These are phyloP conservation scores for Latrodectus hesperus DNA, from an alignment of 2,888 invertebrate genomes.

Conservation along the genomic window DNA sequence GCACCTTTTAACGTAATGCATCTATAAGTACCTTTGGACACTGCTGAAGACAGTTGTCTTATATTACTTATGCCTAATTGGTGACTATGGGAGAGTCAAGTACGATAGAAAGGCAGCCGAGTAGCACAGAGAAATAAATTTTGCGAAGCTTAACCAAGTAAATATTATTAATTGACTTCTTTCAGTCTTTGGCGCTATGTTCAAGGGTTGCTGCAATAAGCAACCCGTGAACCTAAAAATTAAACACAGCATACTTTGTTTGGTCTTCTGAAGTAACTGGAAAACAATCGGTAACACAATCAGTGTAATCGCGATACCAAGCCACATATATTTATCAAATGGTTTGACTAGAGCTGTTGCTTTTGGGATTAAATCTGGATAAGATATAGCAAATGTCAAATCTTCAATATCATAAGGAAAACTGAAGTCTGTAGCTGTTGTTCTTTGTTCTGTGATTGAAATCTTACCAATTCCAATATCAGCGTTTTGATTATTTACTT, in stretches of 20 bases:
- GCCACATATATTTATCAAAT: conserved; percentile 27
- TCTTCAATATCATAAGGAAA: conserved; percentile 73
- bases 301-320: neutral
- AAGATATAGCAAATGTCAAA: conserved; percentile 39
- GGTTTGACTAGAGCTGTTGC: conserved; percentile 16
- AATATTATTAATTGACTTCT: conserved; percentile 6
- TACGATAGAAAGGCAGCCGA: conserved; percentile 21
- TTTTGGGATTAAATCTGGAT: conserved; percentile 28
- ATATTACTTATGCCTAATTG: conserved; percentile 1
- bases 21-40: neutral
- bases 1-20: conserved; percentile 12
- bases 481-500: conserved; percentile 71
- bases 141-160: conserved; percentile 13
- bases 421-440: conserved; percentile 78
- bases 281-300: neutral
- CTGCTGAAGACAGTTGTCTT: neutral
- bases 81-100: conserved; percentile 30
- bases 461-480: conserved; percentile 79
- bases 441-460: conserved; percentile 78
- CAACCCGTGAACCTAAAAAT: conserved; percentile 1
- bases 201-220: conserved; percentile 18
- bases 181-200: neutral
- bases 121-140: conserved; percentile 28
- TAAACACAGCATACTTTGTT: neutral
- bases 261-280: neutral